These are phyloP conservation scores for Platorchestia sp. DNA, from an alignment of 1,140 invertebrate species.

Conservation along the genomic window DNA sequence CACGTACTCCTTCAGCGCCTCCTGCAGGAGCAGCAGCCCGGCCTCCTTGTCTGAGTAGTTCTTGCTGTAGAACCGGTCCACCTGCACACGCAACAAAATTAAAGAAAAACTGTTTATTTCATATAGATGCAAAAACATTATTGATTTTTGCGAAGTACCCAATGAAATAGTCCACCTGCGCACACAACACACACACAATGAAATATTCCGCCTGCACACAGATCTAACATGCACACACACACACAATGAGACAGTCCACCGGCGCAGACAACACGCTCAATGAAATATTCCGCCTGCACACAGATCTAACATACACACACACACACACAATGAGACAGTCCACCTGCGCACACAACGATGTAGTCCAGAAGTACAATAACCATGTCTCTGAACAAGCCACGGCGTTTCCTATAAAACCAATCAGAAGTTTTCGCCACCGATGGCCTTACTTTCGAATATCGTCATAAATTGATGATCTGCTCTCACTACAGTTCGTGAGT, in stretches of 20 bases:
- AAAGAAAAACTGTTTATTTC: neutral
- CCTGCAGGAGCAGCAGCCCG: slow-evolving; percentile 82
- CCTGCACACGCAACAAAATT: slow-evolving; percentile 73
- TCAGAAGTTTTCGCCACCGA: no score
- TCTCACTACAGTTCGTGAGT: no score
- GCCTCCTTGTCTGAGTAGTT: slow-evolving; percentile 94
- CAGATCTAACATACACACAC: neutral
- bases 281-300: neutral
- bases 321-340: no score
- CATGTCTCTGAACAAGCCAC: no score
- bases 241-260: no score
- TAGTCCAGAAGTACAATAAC: no score
- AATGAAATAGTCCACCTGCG: no score
- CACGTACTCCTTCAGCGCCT: slow-evolving; percentile 75
- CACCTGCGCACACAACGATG: neutral
- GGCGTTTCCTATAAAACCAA: no score
- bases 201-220: neutral
- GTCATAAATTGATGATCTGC: no score
- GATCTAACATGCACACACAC: neutral
- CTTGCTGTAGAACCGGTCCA: slow-evolving; percentile 94
- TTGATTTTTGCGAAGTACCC: no score
- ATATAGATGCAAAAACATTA: neutral
- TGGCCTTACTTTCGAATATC: no score
- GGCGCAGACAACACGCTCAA: neutral
- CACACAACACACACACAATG: neutral